A percentile compares a stretch with the other conserved stretches of the same genome.
These are phyloP conservation scores for Hydrolagus colliei DNA, from an alignment of 2,797 vertebrate species.

Conservation along the genomic window DNA sequence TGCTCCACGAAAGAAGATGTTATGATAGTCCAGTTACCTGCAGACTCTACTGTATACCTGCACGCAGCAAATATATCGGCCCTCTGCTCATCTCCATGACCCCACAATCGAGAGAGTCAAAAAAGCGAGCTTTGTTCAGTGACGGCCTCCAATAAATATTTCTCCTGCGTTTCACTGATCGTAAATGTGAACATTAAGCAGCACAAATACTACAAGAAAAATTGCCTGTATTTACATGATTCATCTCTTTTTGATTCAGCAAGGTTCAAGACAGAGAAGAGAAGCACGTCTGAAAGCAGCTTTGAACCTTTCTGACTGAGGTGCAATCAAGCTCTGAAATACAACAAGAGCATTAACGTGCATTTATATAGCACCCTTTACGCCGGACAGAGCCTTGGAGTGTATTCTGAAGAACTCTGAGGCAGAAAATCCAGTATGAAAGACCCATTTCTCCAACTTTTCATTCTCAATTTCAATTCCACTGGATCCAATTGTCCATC, in stretches of 20 bases:
- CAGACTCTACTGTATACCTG: neutral
- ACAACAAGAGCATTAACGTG: no score
- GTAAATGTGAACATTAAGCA: slow-evolving; percentile 33
- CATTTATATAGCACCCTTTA: no score
- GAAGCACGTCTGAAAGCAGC: neutral
- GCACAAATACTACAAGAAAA: neutral
- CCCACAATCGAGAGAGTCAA: slow-evolving; percentile 25
- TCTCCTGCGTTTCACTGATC: slow-evolving; percentile 23
- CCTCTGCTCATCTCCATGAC: slow-evolving; percentile 35
- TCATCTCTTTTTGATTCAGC: neutral
- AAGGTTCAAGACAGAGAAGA: neutral
- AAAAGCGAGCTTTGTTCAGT: neutral
- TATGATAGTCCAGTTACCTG: slow-evolving; percentile 35
- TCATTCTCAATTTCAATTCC: no score
- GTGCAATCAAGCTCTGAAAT: no score
- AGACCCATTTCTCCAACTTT: no score
- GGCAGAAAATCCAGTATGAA: no score
- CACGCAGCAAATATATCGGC: slow-evolving; percentile 20
- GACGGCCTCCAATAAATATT: slow-evolving; percentile 13
- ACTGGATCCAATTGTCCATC: no score
- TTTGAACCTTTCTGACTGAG: neutral
- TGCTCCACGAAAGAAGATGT: slow-evolving; percentile 34
- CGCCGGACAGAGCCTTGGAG: no score
- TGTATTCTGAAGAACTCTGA: no score
- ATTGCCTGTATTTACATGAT: neutral